Base-by-base conservation (phyloP, 2,888 invertebrate species). In the Ichneumoninae sp. region DNA sequence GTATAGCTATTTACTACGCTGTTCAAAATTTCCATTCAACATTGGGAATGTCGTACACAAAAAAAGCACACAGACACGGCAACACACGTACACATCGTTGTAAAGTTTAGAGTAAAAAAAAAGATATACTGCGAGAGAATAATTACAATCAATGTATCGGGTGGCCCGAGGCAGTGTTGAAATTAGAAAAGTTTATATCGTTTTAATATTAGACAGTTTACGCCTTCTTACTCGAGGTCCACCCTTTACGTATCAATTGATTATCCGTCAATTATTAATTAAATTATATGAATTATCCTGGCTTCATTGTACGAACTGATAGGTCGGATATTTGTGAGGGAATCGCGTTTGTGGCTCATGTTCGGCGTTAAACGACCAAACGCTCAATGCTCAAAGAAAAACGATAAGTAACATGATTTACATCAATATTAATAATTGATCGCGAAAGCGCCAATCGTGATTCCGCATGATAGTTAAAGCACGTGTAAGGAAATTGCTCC, bases 241-340 rank as follows among this genome's bases (percentile, higher is more conserved):
- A 89, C 90, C 91, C 90, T 90, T 88, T 90, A 91, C 89, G 89
- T 90, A 90, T 91, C 91, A 90, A 92, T 93, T 91, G 90, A 90
- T 93, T 93, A 91, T 92, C 90, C 89, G 93, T 93, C 93, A 93
- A 93, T 93, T 93, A 93, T 91, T 90, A 89, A 91, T 90, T 91
- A 91, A 92, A 92, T 90, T 90, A 81, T 80, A 80, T 69, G 75
- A 71, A 84, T 82, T 83, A 78, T 76, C 78, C 70, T 79, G 72
- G 83, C 81, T 82, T 83, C 47, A 74, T n/a, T 71, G 68, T 71
- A 80, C 54, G 50, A 62, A 71, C 66, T 65, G 65, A 81, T 33
- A 62, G 33, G 68, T 81, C 57, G 44, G 60, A 40, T 44, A 69
- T 47, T 44, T 57, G 78, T 26, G n/a, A 60, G 50, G 33, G 30